phyloP scores from a whole-genome alignment of 2,888 invertebrate species.

The Resseliella maxima region DNA sequence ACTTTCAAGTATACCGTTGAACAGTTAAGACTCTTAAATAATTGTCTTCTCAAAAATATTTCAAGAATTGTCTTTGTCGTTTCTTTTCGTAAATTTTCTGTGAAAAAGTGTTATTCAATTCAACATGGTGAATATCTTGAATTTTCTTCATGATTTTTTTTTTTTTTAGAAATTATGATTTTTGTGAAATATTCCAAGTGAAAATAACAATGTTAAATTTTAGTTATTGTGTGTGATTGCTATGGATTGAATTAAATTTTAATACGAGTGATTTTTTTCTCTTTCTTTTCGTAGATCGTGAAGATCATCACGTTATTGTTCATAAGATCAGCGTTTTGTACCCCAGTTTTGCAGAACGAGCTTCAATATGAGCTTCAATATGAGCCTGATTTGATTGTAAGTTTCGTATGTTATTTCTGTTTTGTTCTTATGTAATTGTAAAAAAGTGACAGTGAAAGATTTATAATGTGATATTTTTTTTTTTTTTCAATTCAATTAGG shows the following conservation, averaged over 20 bases:
- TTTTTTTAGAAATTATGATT: too few relatives aligned
- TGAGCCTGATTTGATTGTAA: not conserved
- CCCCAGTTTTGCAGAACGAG: not conserved
- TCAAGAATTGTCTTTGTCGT: too few relatives aligned
- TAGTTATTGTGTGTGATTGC: too few relatives aligned
- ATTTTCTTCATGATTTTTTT: too few relatives aligned
- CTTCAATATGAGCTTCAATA: not conserved
- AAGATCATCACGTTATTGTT: slow-evolving; percentile 14
- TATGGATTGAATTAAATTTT: not conserved
- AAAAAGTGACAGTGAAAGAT: too few relatives aligned
- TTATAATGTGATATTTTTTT: too few relatives aligned
- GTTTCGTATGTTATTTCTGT: not conserved
- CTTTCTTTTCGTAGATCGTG: not conserved
- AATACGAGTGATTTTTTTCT: not conserved
- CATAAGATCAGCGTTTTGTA: not conserved
- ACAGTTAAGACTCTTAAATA: not conserved
- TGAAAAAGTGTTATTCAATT: too few relatives aligned
- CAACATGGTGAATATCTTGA: too few relatives aligned
- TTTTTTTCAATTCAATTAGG: not conserved
- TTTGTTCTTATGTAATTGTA: too few relatives aligned
- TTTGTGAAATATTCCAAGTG: not conserved
- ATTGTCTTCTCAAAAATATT: not conserved
- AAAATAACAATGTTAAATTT: too few relatives aligned
- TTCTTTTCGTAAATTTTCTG: too few relatives aligned
- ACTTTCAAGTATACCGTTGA: not conserved